Base-by-base conservation (phyloP, 2,113 vertebrate genomes). In the Pollachius pollachius region DNA sequence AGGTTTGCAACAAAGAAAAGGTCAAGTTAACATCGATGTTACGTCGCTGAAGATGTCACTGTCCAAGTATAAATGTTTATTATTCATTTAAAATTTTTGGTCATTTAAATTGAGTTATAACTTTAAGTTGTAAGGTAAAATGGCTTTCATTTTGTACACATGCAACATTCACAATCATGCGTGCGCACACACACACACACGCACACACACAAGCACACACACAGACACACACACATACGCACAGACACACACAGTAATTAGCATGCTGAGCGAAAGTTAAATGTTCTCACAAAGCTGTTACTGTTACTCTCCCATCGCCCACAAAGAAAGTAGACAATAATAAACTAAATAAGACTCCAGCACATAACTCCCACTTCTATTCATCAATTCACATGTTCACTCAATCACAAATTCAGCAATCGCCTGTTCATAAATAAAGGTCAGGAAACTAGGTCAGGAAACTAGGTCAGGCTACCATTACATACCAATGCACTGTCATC, bases 281-380 rank as follows among this genome's bases (percentile, higher is more conserved):
- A 87, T 70, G 82, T 72, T 82, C 68, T 64, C 76, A 89, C 89
- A 90, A 88, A 85, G 87, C 68, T 70, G 41, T 70, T 56, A 88
- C 78, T 90, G 87, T 90, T 82, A 76, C 63, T 69, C 52, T 73
- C 58, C 6, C 1, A 69, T 74, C 75, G 75, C 75, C 84, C 84
- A 78, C 84, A 82, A 67, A 81, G 80, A 89, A 88, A 89, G 87
- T 88, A 62, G 79, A 89, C 83, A 90, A 88, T 78, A 68, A 73
- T 69, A 86, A 75, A 74, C 81, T 81, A 77, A 81, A 70, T 77
- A 76, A 88, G 81, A 79, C 85, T 81, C 85, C 80, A 86, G 84
- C 79, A 73, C 81, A 66, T 34, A 34, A 34, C 30, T 34, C 65
- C 19, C 71, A 56, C 78, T 81, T 70, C 80, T 80, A 64, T 73